Percentiles rank a stretch among this genome's conserved stretches.
phyloP scores from a whole-genome alignment of 1,140 invertebrate genomes.

The Lasaia peninsularis region DNA sequence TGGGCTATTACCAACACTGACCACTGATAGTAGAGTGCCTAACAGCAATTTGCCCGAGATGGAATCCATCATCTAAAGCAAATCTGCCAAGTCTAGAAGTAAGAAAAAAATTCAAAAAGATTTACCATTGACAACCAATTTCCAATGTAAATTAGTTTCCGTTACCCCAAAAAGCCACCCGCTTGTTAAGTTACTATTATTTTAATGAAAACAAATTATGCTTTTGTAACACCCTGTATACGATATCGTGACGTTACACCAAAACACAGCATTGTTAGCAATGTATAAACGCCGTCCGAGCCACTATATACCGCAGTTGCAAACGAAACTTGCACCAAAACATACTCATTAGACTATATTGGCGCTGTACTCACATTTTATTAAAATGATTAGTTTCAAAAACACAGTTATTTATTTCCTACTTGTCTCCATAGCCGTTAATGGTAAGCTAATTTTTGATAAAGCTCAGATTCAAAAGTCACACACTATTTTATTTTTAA shows the following conservation, averaged over 20 bases:
- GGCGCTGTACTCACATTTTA: neutral
- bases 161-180: too few species aligned
- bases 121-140: too few species aligned
- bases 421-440: slow-evolving; percentile 37
- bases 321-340: slow-evolving; percentile 11
- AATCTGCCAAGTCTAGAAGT: too few species aligned
- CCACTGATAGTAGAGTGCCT: too few species aligned
- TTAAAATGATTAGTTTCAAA: slow-evolving; percentile 34
- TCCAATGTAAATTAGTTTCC: too few species aligned
- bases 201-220: neutral
- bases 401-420: slow-evolving; percentile 39
- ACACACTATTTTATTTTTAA: too few species aligned
- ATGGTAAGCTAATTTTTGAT: slow-evolving; percentile 32
- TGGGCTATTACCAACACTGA: too few species aligned
- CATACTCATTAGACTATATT: neutral
- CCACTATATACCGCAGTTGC: slow-evolving; percentile 23
- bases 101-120: too few species aligned
- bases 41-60: too few species aligned
- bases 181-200: too few species aligned
- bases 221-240: slow-evolving; percentile 29
- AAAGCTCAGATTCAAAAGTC: neutral
- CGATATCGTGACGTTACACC: slow-evolving; percentile 25
- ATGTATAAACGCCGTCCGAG: slow-evolving; percentile 43
- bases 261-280: slow-evolving; percentile 43
- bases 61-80: too few species aligned